Evolutionary conservation across 2,888 invertebrate species (phyloP).

Genomic region (Drosophila recens): DNA sequence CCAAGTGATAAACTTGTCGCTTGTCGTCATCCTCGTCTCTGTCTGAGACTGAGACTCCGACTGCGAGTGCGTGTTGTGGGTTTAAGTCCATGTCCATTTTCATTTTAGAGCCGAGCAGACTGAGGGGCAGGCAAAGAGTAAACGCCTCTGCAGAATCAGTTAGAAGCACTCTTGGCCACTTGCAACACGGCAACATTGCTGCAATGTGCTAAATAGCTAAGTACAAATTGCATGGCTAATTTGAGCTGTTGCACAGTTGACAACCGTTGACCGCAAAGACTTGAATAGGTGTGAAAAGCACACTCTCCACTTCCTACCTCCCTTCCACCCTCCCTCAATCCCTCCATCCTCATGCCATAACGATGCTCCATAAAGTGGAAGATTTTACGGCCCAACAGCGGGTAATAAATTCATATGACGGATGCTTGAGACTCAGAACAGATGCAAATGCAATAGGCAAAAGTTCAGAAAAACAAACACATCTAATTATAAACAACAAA

Average conservation of each 20-base stretch:
- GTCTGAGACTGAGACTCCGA: conserved; percentile 6
- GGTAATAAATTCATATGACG: conserved; percentile 35
- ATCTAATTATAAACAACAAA: conserved; percentile 30
- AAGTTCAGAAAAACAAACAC: conserved; percentile 20
- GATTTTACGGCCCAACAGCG: conserved; percentile 46
- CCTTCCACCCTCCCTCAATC: neutral
- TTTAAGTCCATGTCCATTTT: conserved; percentile 67
- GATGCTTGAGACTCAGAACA: conserved; percentile 13
- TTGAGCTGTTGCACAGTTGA: conserved; percentile 70
- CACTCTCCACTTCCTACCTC: neutral
- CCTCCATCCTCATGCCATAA: neutral
- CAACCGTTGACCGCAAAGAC: conserved; percentile 45
- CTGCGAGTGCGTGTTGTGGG: conserved; percentile 47
- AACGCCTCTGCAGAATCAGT: conserved; percentile 57
- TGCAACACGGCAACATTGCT: conserved; percentile 23
- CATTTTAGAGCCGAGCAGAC: conserved; percentile 51
- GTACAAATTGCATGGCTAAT: conserved; percentile 77
- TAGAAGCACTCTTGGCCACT: conserved; percentile 19
- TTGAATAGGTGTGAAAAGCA: conserved; percentile 48
- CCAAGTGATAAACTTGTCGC: conserved; percentile 77
- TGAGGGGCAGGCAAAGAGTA: no score
- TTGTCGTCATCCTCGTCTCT: conserved; percentile 59
- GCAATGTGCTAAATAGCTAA: conserved; percentile 67
- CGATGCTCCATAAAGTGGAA: conserved; percentile 43
- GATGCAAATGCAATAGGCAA: conserved; percentile 18